Percentiles rank a stretch among this genome's conserved stretches.
These are phyloP conservation scores for Aratinga solstitialis DNA, from an alignment of 2,797 vertebrate species.

Conservation along the genomic window DNA sequence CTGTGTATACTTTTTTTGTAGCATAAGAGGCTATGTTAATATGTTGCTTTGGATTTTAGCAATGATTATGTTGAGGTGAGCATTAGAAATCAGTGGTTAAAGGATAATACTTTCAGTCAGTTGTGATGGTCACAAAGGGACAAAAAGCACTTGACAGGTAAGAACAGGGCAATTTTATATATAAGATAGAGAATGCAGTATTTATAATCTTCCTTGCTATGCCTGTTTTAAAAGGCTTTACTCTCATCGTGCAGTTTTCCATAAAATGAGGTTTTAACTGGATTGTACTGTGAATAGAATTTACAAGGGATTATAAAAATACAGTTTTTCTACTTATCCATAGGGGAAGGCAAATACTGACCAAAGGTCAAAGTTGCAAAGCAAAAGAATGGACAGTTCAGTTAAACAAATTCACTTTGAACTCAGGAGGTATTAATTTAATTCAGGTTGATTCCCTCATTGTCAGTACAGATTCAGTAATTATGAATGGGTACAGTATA, in stretches of 20 bases:
- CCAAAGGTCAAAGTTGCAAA: neutral
- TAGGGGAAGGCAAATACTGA: neutral
- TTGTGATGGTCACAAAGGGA: neutral
- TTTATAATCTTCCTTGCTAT: neutral
- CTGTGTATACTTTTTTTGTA: neutral
- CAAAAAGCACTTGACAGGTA: neutral
- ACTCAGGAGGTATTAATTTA: neutral
- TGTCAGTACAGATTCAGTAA: neutral
- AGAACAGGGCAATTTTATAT: neutral
- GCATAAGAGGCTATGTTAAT: neutral
- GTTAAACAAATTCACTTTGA: neutral
- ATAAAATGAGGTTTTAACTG: neutral
- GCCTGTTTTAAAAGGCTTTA: neutral
- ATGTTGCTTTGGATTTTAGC: neutral
- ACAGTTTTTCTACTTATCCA: neutral
- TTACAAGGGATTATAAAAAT: neutral
- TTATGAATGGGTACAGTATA: neutral
- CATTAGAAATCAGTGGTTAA: neutral
- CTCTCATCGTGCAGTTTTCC: neutral
- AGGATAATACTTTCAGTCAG: neutral
- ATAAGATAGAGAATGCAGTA: neutral
- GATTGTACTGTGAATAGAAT: neutral
- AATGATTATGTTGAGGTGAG: neutral
- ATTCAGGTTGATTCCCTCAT: neutral
- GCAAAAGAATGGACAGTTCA: neutral